phyloP scores from a whole-genome alignment of 2,113 vertebrate genomes.

The Zootoca vivipara region DNA sequence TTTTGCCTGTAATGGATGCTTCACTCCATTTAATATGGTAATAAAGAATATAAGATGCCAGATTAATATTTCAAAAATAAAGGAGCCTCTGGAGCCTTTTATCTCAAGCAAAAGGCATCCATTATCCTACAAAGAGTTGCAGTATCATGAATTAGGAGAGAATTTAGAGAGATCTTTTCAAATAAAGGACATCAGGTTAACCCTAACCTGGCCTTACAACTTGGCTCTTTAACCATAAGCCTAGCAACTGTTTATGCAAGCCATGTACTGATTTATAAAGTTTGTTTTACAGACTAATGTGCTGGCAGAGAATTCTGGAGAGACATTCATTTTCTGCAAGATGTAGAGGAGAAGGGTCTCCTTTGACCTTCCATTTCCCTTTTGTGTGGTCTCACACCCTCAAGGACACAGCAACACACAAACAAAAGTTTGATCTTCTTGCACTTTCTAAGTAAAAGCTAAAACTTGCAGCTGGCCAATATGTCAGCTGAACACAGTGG shows the following conservation, averaged over 20 bases:
- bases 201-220: not conserved
- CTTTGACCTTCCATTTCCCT: not conserved
- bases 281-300: slow-evolving; percentile 16
- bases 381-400: slow-evolving; percentile 15
- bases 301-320: not conserved
- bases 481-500: not conserved
- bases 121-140: slow-evolving; percentile 2
- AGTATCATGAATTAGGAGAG: slow-evolving; percentile 7
- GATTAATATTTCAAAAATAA: slow-evolving; percentile 9
- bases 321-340: not conserved
- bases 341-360: not conserved
- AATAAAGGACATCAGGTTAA: slow-evolving; percentile 13
- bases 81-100: not conserved
- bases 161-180: not conserved
- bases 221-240: not conserved
- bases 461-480: not conserved
- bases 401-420: not conserved
- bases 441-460: not conserved
- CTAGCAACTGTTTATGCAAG: slow-evolving; percentile 19
- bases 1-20: not conserved
- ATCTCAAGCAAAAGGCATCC: not conserved
- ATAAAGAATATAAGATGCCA: not conserved
- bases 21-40: not conserved
- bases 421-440: slow-evolving; percentile 1
- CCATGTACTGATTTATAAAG: not conserved